phyloP scores from a whole-genome alignment of 2,888 invertebrate genomes.

The Thysanoteuthis rhombus region DNA sequence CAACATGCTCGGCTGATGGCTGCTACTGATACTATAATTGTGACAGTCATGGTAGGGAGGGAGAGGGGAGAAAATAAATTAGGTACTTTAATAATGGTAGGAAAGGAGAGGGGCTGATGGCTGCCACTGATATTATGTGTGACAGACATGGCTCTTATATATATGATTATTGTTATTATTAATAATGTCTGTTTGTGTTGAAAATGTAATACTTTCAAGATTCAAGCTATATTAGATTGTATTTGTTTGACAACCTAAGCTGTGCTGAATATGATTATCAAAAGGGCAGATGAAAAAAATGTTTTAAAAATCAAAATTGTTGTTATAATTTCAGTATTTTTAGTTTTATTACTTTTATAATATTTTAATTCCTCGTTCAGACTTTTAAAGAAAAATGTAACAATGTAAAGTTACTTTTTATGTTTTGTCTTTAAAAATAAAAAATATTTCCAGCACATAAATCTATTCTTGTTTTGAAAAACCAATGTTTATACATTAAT shows the following conservation, averaged over 20 bases:
- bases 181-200: background rate
- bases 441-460: background rate
- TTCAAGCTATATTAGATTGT: background rate
- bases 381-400: background rate
- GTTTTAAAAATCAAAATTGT: background rate
- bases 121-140: too few relatives aligned
- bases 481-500: background rate
- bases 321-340: background rate
- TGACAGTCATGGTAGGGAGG: too few relatives aligned
- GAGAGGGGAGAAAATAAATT: too few relatives aligned
- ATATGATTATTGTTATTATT: too few relatives aligned
- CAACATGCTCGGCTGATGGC: too few relatives aligned
- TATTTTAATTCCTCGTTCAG: background rate
- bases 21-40: too few relatives aligned
- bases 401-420: background rate
- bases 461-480: background rate
- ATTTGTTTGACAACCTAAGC: background rate
- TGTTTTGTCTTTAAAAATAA: background rate
- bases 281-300: background rate
- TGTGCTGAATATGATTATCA: background rate
- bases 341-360: background rate
- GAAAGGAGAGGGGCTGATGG: too few relatives aligned
- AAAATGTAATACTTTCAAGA: background rate
- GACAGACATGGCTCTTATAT: too few relatives aligned
- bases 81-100: too few relatives aligned